Conservation (phyloP, 1,140 invertebrate species). For the Thaumetopoea pityocampa region DNA sequence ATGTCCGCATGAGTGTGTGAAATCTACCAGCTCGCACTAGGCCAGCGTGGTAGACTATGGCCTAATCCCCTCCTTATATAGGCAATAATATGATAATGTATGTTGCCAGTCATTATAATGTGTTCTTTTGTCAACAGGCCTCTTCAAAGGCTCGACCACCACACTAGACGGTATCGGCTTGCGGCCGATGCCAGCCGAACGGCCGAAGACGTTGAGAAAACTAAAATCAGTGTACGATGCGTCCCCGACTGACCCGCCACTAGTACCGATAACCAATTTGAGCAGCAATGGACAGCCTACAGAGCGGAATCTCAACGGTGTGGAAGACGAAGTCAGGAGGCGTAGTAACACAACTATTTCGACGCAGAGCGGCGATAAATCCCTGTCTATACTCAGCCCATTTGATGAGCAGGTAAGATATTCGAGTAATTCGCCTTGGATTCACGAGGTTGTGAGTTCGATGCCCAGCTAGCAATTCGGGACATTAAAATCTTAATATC, state of each 20-base stretch:
- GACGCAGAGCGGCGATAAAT: constrained; percentile 75
- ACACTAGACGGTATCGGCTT: constrained; percentile 77
- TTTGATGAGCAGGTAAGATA: constrained; percentile 88
- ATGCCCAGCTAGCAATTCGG: too few species aligned
- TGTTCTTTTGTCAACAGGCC: constrained; percentile 75
- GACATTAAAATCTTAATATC: too few species aligned
- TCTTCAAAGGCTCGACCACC: constrained; percentile 86
- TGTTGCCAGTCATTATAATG: not conserved
- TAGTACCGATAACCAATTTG: constrained; percentile 58
- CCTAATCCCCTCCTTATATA: too few species aligned
- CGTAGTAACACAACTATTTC: constrained; percentile 64
- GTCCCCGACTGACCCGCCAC: constrained; percentile 60
- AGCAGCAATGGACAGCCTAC: constrained; percentile 60
- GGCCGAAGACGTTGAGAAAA: constrained; percentile 84
- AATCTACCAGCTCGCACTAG: too few species aligned
- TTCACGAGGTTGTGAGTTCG: too few species aligned
- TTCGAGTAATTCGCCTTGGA: too few species aligned
- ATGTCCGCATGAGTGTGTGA: too few species aligned
- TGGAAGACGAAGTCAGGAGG: constrained; percentile 56
- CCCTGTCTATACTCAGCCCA: constrained; percentile 86
- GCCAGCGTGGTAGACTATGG: too few species aligned
- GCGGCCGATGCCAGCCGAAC: constrained; percentile 78
- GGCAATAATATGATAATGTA: too few species aligned
- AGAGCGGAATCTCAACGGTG: constrained; percentile 42
- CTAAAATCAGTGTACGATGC: constrained; percentile 80